Conservation (phyloP, 2,888 invertebrate genomes). For the Schizaphis graminum region DNA sequence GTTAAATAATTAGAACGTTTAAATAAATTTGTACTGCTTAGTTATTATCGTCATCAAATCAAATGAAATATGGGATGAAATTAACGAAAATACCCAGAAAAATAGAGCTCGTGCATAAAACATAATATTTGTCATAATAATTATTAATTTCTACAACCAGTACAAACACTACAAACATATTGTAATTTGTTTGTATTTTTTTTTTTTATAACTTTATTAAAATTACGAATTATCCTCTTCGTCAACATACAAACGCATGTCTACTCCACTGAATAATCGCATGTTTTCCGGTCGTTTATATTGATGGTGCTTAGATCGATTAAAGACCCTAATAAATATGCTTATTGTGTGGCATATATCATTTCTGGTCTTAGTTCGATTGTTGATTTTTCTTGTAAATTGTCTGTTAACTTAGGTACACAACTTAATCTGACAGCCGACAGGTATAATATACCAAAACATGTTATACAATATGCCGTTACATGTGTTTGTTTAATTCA, state of each 20-base stretch:
- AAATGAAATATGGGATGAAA: not conserved
- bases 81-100: not conserved
- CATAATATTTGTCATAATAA: not conserved
- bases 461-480: not conserved
- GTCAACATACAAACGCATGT: not conserved
- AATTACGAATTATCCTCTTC: not conserved
- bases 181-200: not conserved
- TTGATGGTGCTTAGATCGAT: not conserved
- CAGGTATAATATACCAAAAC: not conserved
- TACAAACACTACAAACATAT: too few species aligned
- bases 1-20: not conserved
- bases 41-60: not conserved
- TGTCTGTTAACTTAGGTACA: not conserved
- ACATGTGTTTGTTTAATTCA: not conserved
- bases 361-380: not conserved
- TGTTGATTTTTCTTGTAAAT: not conserved
- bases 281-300: not conserved
- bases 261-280: not conserved
- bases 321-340: not conserved
- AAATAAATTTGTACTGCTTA: not conserved
- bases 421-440: not conserved
- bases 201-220: not conserved
- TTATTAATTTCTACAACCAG: not conserved
- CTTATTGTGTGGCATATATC: not conserved
- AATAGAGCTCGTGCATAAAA: not conserved